Evolutionary conservation across 2,888 invertebrate species (phyloP).

Genomic region (Cryptosula pallasiana): DNA sequence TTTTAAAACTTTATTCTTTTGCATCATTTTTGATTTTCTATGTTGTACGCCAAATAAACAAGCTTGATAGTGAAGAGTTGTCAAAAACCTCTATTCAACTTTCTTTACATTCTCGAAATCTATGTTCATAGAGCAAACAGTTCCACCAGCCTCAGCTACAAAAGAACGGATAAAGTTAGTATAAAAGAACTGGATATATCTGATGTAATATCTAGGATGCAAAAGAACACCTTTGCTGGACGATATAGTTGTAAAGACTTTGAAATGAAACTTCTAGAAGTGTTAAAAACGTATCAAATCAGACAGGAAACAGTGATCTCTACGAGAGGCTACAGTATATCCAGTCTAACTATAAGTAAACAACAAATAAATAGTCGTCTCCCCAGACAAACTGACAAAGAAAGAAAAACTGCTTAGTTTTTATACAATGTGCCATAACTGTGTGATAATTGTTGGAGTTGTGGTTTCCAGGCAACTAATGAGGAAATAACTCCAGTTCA

Average conservation of each 20-base stretch:
- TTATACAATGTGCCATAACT: too few relatives aligned
- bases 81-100: too few relatives aligned
- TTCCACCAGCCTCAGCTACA: too few relatives aligned
- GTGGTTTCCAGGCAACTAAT: too few relatives aligned
- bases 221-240: background rate
- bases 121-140: too few relatives aligned
- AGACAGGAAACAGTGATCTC: background rate
- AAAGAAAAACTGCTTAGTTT: background rate
- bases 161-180: background rate
- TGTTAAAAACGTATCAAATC: background rate
- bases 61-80: too few relatives aligned
- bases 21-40: too few relatives aligned
- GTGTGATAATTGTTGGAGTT: too few relatives aligned
- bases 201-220: background rate
- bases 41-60: too few relatives aligned
- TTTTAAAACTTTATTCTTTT: too few relatives aligned
- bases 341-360: constrained; percentile 4
- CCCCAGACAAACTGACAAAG: background rate
- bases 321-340: constrained; percentile 13
- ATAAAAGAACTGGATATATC: background rate
- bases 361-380: background rate
- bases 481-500: too few relatives aligned
- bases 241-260: background rate
- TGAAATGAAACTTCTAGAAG: background rate
- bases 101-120: too few relatives aligned